Conservation (phyloP, 2,888 invertebrate genomes). For the Ophioninae sp. region DNA sequence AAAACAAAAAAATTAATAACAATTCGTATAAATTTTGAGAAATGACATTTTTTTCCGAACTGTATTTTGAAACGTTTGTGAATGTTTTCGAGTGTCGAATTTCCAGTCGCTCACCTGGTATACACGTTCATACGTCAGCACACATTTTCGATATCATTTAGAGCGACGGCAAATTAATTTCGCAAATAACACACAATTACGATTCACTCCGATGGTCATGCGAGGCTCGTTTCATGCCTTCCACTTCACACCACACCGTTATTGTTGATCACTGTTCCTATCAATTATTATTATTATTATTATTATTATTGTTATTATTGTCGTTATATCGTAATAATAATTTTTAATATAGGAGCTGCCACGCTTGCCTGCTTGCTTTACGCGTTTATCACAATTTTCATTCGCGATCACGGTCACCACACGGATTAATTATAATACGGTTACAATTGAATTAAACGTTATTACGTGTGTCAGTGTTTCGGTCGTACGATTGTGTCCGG, state of each 20-base stretch:
- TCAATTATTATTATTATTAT: constrained; percentile 3
- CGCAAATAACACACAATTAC: constrained; percentile 24
- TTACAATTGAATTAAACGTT: constrained; percentile 40
- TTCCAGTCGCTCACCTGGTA: background rate
- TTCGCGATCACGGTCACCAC: constrained; percentile 51
- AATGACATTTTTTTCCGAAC: background rate
- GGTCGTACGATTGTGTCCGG: background rate
- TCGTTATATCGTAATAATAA: constrained; percentile 42
- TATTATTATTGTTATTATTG: constrained; percentile 36
- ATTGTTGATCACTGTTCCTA: constrained; percentile 16
- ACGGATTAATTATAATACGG: constrained; percentile 41
- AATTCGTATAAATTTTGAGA: background rate
- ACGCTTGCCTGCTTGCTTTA: constrained; percentile 77
- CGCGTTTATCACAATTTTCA: constrained; percentile 65
- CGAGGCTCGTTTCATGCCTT: constrained; percentile 60
- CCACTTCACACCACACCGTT: constrained; percentile 40
- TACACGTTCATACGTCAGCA: background rate
- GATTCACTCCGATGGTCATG: constrained; percentile 32
- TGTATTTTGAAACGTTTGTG: background rate
- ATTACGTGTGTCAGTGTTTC: constrained; percentile 7
- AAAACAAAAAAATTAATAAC: no score
- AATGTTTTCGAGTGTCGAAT: background rate
- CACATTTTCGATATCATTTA: constrained; percentile 17
- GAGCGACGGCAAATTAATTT: constrained; percentile 42
- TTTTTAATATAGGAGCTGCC: constrained; percentile 72